Conservation (phyloP, 2,113 vertebrate species). For the Hippocampus guttulatus region DNA sequence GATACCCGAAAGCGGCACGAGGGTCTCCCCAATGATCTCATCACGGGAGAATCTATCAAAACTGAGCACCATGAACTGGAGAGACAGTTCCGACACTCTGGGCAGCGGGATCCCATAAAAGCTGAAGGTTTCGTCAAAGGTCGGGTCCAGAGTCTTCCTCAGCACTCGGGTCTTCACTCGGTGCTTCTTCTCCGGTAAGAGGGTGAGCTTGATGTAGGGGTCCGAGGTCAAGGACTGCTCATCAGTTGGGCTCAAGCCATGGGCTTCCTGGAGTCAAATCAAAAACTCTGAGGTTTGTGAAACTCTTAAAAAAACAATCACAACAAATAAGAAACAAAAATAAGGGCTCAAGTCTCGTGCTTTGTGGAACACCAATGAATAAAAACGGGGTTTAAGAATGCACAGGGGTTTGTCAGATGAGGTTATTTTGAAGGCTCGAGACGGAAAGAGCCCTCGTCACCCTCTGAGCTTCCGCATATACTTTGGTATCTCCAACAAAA, state of each 20-base stretch:
- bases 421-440: no score
- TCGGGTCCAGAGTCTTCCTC: slow-evolving; percentile 93
- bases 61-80: slow-evolving; percentile 93
- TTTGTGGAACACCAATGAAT: no score
- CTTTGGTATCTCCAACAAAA: no score
- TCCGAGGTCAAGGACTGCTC: slow-evolving; percentile 98
- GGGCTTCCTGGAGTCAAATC: slow-evolving; percentile 82
- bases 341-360: no score
- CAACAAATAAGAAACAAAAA: no score
- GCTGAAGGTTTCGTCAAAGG: slow-evolving; percentile 97
- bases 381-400: no score
- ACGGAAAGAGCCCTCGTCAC: no score
- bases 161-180: slow-evolving; percentile 96
- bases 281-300: not conserved
- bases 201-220: slow-evolving; percentile 97
- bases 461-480: no score
- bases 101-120: slow-evolving; percentile 91
- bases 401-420: no score
- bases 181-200: slow-evolving; percentile 96
- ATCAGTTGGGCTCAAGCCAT: slow-evolving; percentile 88
- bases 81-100: slow-evolving; percentile 83
- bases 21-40: slow-evolving; percentile 93
- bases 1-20: slow-evolving; percentile 84
- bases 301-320: no score
- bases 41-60: slow-evolving; percentile 97